Conservation (phyloP, 2,113 vertebrate genomes). For the Xenopus laevis region DNA sequence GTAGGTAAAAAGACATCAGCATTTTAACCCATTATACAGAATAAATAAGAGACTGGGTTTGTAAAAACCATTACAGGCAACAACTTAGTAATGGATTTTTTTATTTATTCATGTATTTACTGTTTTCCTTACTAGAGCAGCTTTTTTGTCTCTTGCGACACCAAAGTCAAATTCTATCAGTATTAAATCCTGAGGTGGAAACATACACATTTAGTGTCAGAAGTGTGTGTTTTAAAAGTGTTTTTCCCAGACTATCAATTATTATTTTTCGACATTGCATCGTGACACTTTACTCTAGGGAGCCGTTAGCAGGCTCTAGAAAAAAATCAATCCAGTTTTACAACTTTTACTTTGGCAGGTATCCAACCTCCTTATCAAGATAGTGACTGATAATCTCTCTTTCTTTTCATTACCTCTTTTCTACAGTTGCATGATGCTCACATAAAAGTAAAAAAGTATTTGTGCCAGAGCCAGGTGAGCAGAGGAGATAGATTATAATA, state of each 20-base stretch:
- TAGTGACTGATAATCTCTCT: conserved; percentile 47
- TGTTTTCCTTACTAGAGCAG: background rate
- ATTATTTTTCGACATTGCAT: conserved; percentile 67
- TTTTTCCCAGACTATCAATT: conserved; percentile 71
- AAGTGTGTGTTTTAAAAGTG: conserved; percentile 50
- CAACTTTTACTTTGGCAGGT: conserved; percentile 68
- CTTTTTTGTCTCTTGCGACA: background rate
- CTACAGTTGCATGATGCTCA: background rate
- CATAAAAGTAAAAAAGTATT: too few species aligned
- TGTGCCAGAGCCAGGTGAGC: too few species aligned
- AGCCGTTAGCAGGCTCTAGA: conserved; percentile 67
- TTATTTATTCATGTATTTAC: too few species aligned
- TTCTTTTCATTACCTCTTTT: conserved; percentile 48
- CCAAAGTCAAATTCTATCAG: background rate
- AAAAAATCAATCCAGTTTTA: conserved; percentile 75
- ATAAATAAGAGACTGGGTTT: too few species aligned
- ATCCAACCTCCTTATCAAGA: conserved; percentile 61
- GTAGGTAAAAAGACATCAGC: too few species aligned
- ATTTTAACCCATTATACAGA: too few species aligned
- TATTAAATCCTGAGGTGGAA: background rate
- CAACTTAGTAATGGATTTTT: too few species aligned
- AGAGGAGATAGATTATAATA: too few species aligned
- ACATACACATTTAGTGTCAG: background rate
- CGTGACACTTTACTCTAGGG: conserved; percentile 57
- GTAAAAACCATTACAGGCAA: too few species aligned